These are phyloP conservation scores for Prinia subflava DNA, from an alignment of 2,113 vertebrate genomes.

Conservation along the genomic window DNA sequence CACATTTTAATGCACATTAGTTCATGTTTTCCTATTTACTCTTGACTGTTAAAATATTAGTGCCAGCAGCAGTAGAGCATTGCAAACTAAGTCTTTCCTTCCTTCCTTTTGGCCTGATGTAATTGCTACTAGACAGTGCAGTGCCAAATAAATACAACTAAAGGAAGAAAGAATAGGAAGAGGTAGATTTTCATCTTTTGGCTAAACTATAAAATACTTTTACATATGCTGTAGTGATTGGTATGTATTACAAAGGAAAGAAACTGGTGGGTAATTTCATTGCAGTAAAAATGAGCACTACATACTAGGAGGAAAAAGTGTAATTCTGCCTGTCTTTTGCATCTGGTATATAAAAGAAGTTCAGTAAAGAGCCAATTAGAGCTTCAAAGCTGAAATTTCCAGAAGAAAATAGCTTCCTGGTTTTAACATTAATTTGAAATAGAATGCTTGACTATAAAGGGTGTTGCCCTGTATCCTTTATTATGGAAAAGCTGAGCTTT, in stretches of 20 bases:
- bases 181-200: neutral
- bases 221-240: neutral
- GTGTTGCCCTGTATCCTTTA: neutral
- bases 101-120: conserved; percentile 6
- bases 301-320: neutral
- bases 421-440: neutral
- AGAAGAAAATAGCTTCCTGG: neutral
- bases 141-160: neutral
- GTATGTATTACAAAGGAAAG: neutral
- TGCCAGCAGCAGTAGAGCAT: neutral
- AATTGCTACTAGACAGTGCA: neutral
- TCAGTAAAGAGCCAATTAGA: neutral
- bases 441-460: neutral
- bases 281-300: neutral
- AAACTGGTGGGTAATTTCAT: neutral
- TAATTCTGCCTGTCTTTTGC: neutral
- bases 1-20: neutral
- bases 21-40: neutral
- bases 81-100: conserved; percentile 34
- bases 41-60: neutral
- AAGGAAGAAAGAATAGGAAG: neutral
- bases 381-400: neutral
- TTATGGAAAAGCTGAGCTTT: neutral
- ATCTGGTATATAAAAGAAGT: neutral
- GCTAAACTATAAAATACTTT: neutral